Base-by-base conservation (phyloP, 1,140 invertebrate species). In the Zaprionus africanus region DNA sequence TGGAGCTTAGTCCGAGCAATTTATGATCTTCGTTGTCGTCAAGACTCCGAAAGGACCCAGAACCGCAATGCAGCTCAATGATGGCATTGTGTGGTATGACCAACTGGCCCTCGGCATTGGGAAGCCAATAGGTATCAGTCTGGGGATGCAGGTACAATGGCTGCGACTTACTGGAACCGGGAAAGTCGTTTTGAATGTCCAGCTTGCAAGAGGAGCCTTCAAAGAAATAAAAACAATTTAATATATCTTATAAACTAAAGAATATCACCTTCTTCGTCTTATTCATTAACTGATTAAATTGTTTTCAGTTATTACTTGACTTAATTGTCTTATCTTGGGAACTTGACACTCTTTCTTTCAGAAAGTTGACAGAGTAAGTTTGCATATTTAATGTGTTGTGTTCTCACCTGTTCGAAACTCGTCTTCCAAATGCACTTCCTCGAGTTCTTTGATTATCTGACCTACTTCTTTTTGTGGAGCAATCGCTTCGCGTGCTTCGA, bases 61-160 rank as follows among this genome's bases (percentile, higher is more conserved):
- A 26, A 5, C 58, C 75, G 75, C 90, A 92, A 31, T 82, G 51
- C 24, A 92, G 60, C 61, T 92, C 87, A 13, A 92, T 90, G 63
- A 26, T 74, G 38, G 57, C 73, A 11, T 82, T 85, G 9, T 60
- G 75, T 51, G 82, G 75, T 15, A 92, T 57, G 41, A 82, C 53
- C 26, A 92, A 49, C 17, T 81, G 71, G 2, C 91, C 91, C 0
- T 65, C 13, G 1, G 17, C 56, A 36, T 86, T 86, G 49, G 91
- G 91, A 15, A 83, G 64, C 90, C 87, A 92, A 43, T 90, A 92
- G 15, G 51, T 54, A n/a, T 69, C 56, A 11, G 76, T 78, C 6
- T 71, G 34, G 0, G 77, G 91, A 11, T 36, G 68, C 15, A 92
- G 72, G 65, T 92, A 91, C 0, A 92, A 77, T 19, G 91, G 91